Conservation (phyloP, 2,113 vertebrate species). For the Cepphus grylle region DNA sequence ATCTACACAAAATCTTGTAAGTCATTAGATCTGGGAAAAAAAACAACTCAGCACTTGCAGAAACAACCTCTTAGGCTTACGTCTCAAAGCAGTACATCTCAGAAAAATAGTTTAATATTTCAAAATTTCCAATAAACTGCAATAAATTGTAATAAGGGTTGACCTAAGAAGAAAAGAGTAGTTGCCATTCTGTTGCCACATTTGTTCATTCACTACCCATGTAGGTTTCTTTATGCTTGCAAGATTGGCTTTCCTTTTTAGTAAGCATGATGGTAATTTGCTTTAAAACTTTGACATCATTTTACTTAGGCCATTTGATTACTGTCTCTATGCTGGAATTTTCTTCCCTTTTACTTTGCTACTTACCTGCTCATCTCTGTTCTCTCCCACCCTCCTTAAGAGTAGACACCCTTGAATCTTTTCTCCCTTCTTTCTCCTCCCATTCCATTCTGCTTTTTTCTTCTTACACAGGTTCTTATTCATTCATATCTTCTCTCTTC, state of each 20-base stretch:
- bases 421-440: background rate
- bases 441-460: background rate
- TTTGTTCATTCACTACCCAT: background rate
- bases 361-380: background rate
- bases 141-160: conserved; percentile 52
- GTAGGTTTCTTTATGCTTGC: background rate
- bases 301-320: background rate
- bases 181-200: background rate
- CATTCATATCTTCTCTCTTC: background rate
- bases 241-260: background rate
- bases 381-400: background rate
- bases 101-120: conserved; percentile 50
- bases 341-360: background rate
- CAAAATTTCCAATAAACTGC: conserved; percentile 51
- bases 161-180: conserved; percentile 21
- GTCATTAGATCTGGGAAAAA: background rate
- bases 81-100: conserved; percentile 11
- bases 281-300: background rate
- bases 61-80: background rate
- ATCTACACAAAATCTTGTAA: background rate
- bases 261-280: background rate
- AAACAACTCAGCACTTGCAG: background rate
- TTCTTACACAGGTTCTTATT: background rate
- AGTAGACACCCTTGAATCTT: background rate
- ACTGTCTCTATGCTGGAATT: background rate